phyloP scores from a whole-genome alignment of 2,888 invertebrate genomes.

The Platycheirus rosarum region DNA sequence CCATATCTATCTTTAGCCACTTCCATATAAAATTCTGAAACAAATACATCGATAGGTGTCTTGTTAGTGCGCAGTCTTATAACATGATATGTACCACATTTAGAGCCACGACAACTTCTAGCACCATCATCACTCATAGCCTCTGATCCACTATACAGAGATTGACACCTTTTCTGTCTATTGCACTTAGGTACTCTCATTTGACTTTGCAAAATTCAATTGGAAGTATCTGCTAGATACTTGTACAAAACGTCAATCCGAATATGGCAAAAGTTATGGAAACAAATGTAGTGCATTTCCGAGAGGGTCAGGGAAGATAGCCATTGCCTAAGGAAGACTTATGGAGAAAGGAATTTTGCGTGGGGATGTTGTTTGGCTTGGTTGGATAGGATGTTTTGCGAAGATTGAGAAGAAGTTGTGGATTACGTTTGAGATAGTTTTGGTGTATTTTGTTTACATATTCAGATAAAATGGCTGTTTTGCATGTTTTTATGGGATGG shows the following conservation, averaged over 20 bases:
- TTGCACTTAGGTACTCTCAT: slow-evolving; percentile 7
- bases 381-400: no score
- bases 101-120: slow-evolving; percentile 23
- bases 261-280: slow-evolving; percentile 45
- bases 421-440: no score
- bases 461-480: no score
- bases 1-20: slow-evolving; percentile 41
- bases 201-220: slow-evolving; percentile 22
- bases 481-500: no score
- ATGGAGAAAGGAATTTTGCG: slow-evolving; percentile 61
- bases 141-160: neutral
- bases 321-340: slow-evolving; percentile 39
- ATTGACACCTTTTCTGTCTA: slow-evolving; percentile 31
- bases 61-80: slow-evolving; percentile 16
- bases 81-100: slow-evolving; percentile 46
- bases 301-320: slow-evolving; percentile 64
- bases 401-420: no score
- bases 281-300: slow-evolving; percentile 44
- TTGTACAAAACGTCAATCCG: slow-evolving; percentile 8
- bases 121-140: slow-evolving; percentile 33
- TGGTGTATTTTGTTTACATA: no score
- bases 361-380: slow-evolving; percentile 59
- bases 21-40: slow-evolving; percentile 34
- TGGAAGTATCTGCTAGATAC: neutral
- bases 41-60: slow-evolving; percentile 17